Evolutionary conservation across 1,140 invertebrate species (phyloP).

Genomic region (Penaeus indicus): DNA sequence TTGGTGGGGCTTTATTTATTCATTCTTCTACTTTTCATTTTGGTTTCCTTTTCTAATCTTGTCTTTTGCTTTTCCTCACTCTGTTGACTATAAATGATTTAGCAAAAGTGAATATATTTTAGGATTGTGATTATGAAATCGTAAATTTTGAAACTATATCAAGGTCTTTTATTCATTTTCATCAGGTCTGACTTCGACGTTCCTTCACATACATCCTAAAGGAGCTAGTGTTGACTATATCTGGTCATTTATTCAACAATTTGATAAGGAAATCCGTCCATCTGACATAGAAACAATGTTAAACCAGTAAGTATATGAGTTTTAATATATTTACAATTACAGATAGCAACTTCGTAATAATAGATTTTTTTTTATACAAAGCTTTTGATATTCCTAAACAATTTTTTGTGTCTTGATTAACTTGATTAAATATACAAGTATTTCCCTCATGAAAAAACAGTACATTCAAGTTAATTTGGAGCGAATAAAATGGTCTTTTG

Average conservation of each 20-base stretch:
- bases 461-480: no score
- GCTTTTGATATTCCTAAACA: background rate
- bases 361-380: background rate
- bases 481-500: no score
- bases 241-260: conserved; percentile 85
- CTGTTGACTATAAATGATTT: no score
- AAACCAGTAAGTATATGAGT: conserved; percentile 73
- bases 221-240: conserved; percentile 88
- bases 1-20: conserved; percentile 68
- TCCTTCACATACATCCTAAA: conserved; percentile 89
- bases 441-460: no score
- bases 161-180: conserved; percentile 62
- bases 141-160: background rate
- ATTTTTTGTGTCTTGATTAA: no score
- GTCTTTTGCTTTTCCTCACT: no score
- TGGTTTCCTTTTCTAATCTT: no score
- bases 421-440: no score
- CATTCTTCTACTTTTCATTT: background rate
- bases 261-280: conserved; percentile 77
- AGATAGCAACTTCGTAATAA: background rate
- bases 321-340: background rate
- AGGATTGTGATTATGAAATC: conserved; percentile 34
- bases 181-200: conserved; percentile 84
- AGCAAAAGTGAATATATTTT: background rate
- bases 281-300: conserved; percentile 83